phyloP scores from a whole-genome alignment of 2,113 vertebrate species.

The Ornithorhynchus anatinus region DNA sequence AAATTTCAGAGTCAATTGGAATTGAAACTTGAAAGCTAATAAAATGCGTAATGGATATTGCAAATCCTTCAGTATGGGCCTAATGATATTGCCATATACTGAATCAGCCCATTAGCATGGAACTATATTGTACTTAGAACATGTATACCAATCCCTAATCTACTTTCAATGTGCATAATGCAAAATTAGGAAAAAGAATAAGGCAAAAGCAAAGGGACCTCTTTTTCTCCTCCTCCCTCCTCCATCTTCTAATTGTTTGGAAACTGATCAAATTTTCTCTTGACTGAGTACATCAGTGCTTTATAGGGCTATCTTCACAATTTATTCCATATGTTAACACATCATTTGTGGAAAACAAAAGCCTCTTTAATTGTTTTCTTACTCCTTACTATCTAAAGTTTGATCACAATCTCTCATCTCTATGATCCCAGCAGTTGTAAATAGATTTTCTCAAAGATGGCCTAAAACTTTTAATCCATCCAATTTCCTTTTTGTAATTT shows the following conservation, averaged over 20 bases:
- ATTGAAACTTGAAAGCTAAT: constrained; percentile 14
- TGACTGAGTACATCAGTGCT: constrained; percentile 8
- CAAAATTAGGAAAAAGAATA: constrained; percentile 8
- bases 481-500: background rate
- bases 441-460: background rate
- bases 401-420: background rate
- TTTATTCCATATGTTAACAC: background rate
- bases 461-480: background rate
- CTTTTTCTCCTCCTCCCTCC: background rate
- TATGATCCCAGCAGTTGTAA: background rate
- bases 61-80: background rate
- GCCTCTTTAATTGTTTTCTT: background rate
- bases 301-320: background rate
- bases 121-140: background rate
- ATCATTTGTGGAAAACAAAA: background rate
- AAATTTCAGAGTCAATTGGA: background rate
- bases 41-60: background rate
- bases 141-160: background rate
- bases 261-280: constrained; percentile 12
- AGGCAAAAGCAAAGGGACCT: background rate
- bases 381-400: background rate
- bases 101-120: background rate
- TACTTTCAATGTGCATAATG: constrained; percentile 5
- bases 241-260: background rate
- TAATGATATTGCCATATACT: background rate